Conservation (phyloP, 2,797 vertebrate genomes). For the Schizopygopsis malacanthus region DNA sequence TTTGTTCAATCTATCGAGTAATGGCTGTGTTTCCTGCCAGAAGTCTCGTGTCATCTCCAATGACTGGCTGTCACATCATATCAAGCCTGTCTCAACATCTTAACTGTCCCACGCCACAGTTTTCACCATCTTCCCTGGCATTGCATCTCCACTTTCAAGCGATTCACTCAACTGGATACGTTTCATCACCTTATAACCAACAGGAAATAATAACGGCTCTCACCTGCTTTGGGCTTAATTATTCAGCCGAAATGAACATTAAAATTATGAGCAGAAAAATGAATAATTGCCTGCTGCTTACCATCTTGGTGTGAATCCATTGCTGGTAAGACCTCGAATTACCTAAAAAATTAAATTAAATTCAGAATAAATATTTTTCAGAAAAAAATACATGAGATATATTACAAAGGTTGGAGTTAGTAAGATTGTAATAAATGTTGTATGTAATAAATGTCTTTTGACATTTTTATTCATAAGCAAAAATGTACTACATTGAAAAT, state of each 20-base stretch:
- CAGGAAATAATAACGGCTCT: constrained; percentile 54
- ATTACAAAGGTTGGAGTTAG: background rate
- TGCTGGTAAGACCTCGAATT: constrained; percentile 92
- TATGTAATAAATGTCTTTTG: background rate
- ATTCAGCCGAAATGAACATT: constrained; percentile 51
- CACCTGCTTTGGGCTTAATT: constrained; percentile 27
- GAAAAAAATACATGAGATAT: background rate
- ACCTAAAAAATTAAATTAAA: constrained; percentile 73
- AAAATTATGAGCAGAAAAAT: constrained; percentile 49
- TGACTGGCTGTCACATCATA: constrained; percentile 82
- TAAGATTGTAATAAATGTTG: background rate
- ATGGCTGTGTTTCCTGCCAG: constrained; percentile 81
- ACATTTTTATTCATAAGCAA: background rate
- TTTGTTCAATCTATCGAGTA: constrained; percentile 75
- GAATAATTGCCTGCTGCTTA: constrained; percentile 70
- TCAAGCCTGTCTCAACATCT: constrained; percentile 77
- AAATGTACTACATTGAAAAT: background rate
- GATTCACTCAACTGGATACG: constrained; percentile 42
- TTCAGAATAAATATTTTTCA: background rate
- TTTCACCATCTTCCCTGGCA: constrained; percentile 43
- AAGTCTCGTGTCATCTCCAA: constrained; percentile 79
- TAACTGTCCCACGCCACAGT: constrained; percentile 72
- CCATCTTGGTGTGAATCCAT: constrained; percentile 95
- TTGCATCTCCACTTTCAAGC: constrained; percentile 14
- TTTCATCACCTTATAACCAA: constrained; percentile 51